A percentile compares a stretch with the other conserved stretches of the same genome.
Conservation (phyloP, 2,888 invertebrate species). For the Parnassius apollo region DNA sequence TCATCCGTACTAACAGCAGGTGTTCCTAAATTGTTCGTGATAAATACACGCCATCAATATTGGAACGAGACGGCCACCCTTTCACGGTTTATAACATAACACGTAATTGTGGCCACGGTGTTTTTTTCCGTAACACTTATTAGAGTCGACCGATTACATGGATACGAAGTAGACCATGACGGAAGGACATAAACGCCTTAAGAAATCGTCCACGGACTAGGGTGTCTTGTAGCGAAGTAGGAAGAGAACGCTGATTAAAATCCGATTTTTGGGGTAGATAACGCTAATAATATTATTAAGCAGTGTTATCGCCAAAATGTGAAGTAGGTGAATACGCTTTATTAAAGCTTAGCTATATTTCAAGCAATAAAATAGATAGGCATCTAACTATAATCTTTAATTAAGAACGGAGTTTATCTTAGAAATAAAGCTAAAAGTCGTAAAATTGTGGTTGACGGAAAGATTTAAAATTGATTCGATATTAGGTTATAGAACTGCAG, state of each 20-base stretch:
- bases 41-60: conserved; percentile 74
- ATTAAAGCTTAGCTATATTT: background rate
- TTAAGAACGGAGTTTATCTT: too few relatives aligned
- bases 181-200: background rate
- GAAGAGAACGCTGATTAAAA: background rate
- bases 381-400: conserved; percentile 38
- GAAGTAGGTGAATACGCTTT: background rate
- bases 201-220: background rate
- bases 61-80: conserved; percentile 53
- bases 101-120: conserved; percentile 59
- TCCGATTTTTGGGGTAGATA: conserved; percentile 4
- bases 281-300: background rate
- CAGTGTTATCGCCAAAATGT: background rate
- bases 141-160: conserved; percentile 38
- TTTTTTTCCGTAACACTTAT: conserved; percentile 34
- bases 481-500: background rate
- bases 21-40: conserved; percentile 73
- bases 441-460: too few relatives aligned
- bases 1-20: conserved; percentile 70
- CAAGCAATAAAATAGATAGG: conserved; percentile 32
- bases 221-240: background rate
- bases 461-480: background rate
- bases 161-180: conserved; percentile 6
- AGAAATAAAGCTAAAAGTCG: too few relatives aligned
- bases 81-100: conserved; percentile 52